phyloP scores from a whole-genome alignment of 2,888 invertebrate species.

The Panorpa germanica region DNA sequence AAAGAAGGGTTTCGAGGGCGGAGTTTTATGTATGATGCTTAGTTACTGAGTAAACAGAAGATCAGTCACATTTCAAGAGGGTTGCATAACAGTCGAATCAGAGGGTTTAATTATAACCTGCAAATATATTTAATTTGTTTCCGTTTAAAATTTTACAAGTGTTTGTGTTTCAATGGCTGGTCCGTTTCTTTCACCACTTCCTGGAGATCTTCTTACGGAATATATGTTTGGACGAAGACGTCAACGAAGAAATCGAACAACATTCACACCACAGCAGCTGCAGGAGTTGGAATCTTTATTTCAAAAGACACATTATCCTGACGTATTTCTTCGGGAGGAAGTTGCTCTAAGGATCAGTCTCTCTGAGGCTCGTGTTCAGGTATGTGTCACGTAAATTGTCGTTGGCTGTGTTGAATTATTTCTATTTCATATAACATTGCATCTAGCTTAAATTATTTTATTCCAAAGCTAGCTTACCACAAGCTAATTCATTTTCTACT shows the following conservation, averaged over 20 bases:
- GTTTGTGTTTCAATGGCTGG: no score
- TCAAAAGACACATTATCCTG: slow-evolving; percentile 89
- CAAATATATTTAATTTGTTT: no score
- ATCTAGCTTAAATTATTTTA: not conserved
- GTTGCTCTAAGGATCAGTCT: slow-evolving; percentile 78
- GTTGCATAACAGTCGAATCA: no score
- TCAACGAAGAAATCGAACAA: slow-evolving; percentile 79
- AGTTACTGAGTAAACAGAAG: no score
- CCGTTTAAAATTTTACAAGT: no score
- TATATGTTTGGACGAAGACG: slow-evolving; percentile 83
- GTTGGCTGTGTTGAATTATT: no score
- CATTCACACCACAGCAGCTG: slow-evolving; percentile 84
- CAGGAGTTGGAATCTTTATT: slow-evolving; percentile 82
- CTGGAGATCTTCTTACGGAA: slow-evolving; percentile 75
- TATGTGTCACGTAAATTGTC: slow-evolving; percentile 18
- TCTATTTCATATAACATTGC: not conserved
- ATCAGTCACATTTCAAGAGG: no score
- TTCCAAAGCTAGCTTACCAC: slow-evolving; percentile 1
- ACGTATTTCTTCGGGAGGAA: slow-evolving; percentile 76
- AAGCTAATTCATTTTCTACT: no score
- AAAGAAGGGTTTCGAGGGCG: no score
- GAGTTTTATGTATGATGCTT: no score
- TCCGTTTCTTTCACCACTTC: slow-evolving; percentile 67
- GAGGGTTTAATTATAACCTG: no score
- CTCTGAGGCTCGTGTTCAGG: slow-evolving; percentile 86